phyloP scores from a whole-genome alignment of 2,113 vertebrate genomes.

The Psettodes erumei region DNA sequence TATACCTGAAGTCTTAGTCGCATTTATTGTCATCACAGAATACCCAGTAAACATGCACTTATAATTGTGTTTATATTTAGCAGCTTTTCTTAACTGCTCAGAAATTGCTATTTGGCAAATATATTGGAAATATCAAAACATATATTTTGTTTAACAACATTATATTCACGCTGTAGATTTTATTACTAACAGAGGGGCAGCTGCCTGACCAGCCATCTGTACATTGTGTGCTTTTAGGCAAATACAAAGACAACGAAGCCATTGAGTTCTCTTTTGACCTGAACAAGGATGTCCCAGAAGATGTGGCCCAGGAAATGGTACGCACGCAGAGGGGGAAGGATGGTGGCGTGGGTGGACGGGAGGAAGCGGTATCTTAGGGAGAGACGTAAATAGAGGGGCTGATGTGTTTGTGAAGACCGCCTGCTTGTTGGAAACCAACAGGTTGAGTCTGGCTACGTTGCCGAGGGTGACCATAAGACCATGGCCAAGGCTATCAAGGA shows the following conservation, averaged over 20 bases:
- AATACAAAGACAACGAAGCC: constrained; percentile 99
- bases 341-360: neutral
- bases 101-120: neutral
- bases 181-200: neutral
- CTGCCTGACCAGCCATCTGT: neutral
- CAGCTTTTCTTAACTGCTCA: neutral
- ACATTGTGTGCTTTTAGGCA: constrained; percentile 81
- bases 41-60: neutral
- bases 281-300: constrained; percentile 95
- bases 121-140: constrained; percentile 1
- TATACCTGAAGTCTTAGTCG: too few species aligned
- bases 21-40: neutral
- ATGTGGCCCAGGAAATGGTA: constrained; percentile 99
- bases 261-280: constrained; percentile 99
- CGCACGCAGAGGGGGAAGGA: neutral
- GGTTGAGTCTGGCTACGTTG: constrained; percentile 98
- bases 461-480: constrained; percentile 98
- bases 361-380: neutral
- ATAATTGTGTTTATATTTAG: neutral
- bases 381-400: neutral
- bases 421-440: too few species aligned
- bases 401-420: too few species aligned
- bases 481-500: constrained; percentile 99
- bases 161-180: neutral
- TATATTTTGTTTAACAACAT: rapidly evolving